Evolutionary conservation across 1,140 invertebrate species (phyloP), one percentile per base, ranked within the genome.

Genomic region (Drosophila neocordata): DNA sequence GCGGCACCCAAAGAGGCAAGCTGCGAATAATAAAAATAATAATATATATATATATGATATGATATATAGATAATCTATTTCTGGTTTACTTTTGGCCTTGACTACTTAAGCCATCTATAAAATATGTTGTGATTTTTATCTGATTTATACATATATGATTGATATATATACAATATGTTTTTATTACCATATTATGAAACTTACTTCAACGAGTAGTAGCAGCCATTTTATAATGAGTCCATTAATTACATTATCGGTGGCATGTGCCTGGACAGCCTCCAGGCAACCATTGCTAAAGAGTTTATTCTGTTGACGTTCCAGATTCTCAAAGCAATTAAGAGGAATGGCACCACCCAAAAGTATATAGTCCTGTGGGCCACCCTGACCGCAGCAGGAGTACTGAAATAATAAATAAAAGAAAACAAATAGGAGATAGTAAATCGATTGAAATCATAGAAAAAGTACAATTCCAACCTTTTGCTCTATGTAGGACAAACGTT

Each of bases 181-280:
- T 31, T 31, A 31, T 31, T 31, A 31, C 27, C 7, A 31, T 3
- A 31, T 31, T 37, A 52, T 15, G 27, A 0, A 55, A 83, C 81
- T 79, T 67, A 76, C 89, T 75, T 91, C 89, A 20, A 90, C 69
- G 24, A 70, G 31, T 18, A 91, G 66, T 31, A 91, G 69, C 62
- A 82, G 69, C 89, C 89, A 88, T 57, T 91, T 91, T 51, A 87
- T 77, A 22, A 83, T 70, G 15, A 91, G 76, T 5, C 89, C 89
- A 58, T 73, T 72, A 20, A 67, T 59, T 27, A 82, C 82, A 61
- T 89, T 89, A 53, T 91, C 87, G 8, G 64, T 76, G 58, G 89
- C 85, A 62, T 83, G 83, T 0, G 58, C 52, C 67, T 91, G 68
- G 7, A 91, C 67, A 5, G 81, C 69, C n/a, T 63, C 70, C 48